These are phyloP conservation scores for Macrosteles quadrilineatus DNA, from an alignment of 1,140 invertebrate species.

Conservation along the genomic window DNA sequence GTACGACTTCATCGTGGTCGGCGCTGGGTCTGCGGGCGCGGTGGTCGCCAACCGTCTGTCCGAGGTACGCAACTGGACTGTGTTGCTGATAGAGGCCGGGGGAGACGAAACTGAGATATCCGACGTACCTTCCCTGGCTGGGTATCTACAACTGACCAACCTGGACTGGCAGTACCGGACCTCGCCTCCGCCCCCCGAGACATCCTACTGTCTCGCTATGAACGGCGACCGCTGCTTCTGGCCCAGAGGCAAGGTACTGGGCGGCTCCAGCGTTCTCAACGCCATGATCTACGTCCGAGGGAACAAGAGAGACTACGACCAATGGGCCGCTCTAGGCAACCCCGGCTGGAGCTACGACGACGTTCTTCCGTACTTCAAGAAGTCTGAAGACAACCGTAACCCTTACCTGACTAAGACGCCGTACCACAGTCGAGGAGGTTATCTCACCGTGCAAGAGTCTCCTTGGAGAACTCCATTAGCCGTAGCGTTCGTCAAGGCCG, in stretches of 20 bases:
- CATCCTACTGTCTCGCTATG: conserved; percentile 80
- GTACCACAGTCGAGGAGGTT: conserved; percentile 77
- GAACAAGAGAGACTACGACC: conserved; percentile 87
- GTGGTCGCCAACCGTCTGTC: conserved; percentile 89
- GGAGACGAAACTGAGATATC: conserved; percentile 80
- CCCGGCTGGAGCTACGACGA: conserved; percentile 87
- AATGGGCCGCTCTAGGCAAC: conserved; percentile 86
- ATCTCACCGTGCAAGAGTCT: conserved; percentile 80
- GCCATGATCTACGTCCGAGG: conserved; percentile 95
- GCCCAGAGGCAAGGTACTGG: conserved; percentile 85
- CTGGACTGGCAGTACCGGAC: conserved; percentile 94
- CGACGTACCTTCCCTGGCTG: conserved; percentile 72
- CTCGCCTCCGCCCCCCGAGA: conserved; percentile 62
- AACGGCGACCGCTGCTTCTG: conserved; percentile 81
- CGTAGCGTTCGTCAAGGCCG: conserved; percentile 78
- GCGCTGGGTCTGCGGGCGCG: conserved; percentile 89
- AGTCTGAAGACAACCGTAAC: conserved; percentile 85
- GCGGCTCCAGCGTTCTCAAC: conserved; percentile 93
- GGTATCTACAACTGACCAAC: conserved; percentile 74
- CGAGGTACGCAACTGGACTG: conserved; percentile 74
- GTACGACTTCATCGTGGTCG: conserved; percentile 84
- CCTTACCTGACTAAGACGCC: conserved; percentile 70
- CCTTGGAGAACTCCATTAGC: conserved; percentile 79
- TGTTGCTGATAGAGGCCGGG: conserved; percentile 82
- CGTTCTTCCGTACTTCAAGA: conserved; percentile 85